phyloP scores from a whole-genome alignment of 2,888 invertebrate species.

The Ophion slaviceki region DNA sequence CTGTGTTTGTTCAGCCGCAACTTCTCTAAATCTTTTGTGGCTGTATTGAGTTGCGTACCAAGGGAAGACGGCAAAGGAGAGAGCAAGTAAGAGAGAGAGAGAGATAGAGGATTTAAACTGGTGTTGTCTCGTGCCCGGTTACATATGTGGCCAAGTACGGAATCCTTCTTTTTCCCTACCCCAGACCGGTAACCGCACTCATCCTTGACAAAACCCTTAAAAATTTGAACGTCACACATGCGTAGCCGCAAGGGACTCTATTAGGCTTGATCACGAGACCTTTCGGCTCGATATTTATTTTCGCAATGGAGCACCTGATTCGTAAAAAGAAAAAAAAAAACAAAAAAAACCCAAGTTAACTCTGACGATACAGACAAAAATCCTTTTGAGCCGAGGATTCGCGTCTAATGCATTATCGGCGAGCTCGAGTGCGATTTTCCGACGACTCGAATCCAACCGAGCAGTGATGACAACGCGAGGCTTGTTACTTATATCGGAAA shows the following conservation, averaged over 20 bases:
- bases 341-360: too few relatives aligned
- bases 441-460: too few relatives aligned
- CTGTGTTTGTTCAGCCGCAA: constrained; percentile 83
- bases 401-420: too few relatives aligned
- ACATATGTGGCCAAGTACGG: constrained; percentile 68
- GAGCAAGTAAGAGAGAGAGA: neutral
- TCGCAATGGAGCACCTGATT: constrained; percentile 9
- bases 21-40: constrained; percentile 83
- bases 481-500: too few relatives aligned
- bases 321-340: neutral
- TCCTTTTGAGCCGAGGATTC: too few relatives aligned
- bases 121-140: constrained; percentile 67
- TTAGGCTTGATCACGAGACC: constrained; percentile 49
- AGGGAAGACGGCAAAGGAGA: constrained; percentile 33
- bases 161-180: constrained; percentile 52
- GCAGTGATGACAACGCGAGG: too few relatives aligned
- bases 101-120: constrained; percentile 38
- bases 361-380: too few relatives aligned
- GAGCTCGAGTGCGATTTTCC: too few relatives aligned
- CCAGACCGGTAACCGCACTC: constrained; percentile 18
- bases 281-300: constrained; percentile 23
- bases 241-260: constrained; percentile 28
- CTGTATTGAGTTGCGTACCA: constrained; percentile 63
- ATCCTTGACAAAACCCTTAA: constrained; percentile 45
- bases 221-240: constrained; percentile 34